These are phyloP conservation scores for Drosophila busckii DNA, from an alignment of 1,140 invertebrate genomes.

Conservation along the genomic window DNA sequence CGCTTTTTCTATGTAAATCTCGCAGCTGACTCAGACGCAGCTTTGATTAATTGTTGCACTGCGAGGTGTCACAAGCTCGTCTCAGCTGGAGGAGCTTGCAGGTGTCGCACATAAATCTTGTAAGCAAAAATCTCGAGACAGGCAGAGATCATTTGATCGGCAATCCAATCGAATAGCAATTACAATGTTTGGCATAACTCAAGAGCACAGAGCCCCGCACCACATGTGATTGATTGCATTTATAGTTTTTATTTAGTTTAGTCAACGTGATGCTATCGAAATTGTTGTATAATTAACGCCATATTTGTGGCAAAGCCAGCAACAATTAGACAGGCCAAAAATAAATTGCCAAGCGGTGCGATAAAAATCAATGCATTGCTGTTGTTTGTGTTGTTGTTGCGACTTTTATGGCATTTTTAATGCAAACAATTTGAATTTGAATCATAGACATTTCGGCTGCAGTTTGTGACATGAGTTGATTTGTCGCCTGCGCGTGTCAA, in stretches of 20 bases:
- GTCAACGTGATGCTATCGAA: slow-evolving; percentile 73
- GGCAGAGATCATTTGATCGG: too few relatives aligned
- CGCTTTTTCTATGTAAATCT: too few relatives aligned
- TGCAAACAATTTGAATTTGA: slow-evolving; percentile 71
- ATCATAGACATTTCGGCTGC: slow-evolving; percentile 49
- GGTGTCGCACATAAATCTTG: too few relatives aligned
- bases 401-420: slow-evolving; percentile 67
- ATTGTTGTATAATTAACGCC: slow-evolving; percentile 71
- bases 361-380: slow-evolving; percentile 52
- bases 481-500: slow-evolving; percentile 73
- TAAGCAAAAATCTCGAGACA: too few relatives aligned
- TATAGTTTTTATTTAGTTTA: slow-evolving; percentile 55
- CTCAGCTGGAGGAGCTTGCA: too few relatives aligned
- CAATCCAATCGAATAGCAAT: slow-evolving; percentile 54
- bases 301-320: slow-evolving; percentile 53
- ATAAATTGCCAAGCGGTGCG: slow-evolving; percentile 71
- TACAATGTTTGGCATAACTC: slow-evolving; percentile 64
- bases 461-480: slow-evolving; percentile 39
- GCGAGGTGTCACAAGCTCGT: too few relatives aligned
- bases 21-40: too few relatives aligned
- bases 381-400: slow-evolving; percentile 31
- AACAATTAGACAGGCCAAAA: slow-evolving; percentile 58
- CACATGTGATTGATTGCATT: slow-evolving; percentile 65
- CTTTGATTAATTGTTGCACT: too few relatives aligned
- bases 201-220: slow-evolving; percentile 42